Evolutionary conservation across 2,113 vertebrate species (phyloP).

Genomic region (Eonycteris spelaea): DNA sequence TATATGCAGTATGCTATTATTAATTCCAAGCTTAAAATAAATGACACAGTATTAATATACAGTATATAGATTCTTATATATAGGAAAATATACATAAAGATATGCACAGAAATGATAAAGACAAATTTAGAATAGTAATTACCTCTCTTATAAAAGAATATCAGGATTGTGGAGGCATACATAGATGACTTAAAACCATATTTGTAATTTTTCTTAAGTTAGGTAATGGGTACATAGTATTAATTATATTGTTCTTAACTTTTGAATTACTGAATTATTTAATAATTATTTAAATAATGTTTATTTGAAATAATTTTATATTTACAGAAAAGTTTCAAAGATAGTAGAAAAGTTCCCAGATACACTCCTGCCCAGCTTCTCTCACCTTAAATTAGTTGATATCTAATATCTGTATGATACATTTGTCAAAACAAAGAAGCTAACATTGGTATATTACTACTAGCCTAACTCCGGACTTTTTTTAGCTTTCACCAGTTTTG

Average conservation of each 20-base stretch:
- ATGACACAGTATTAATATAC: neutral
- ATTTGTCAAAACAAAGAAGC: conserved; percentile 9
- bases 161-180: neutral
- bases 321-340: neutral
- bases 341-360: neutral
- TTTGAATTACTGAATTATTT: neutral
- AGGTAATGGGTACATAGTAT: neutral
- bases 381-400: neutral
- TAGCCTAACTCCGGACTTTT: neutral
- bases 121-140: neutral
- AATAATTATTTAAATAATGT: neutral
- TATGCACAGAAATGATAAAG: neutral
- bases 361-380: neutral
- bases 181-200: neutral
- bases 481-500: neutral
- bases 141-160: neutral
- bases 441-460: neutral
- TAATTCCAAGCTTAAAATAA: conserved; percentile 18
- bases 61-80: neutral
- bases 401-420: neutral
- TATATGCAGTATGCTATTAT: neutral
- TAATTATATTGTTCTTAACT: neutral
- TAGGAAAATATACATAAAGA: neutral
- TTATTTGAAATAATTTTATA: neutral
- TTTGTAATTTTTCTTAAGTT: conserved; percentile 15